Evolutionary conservation across 2,888 invertebrate species (phyloP).

Genomic region (Rhyacophila evoluta): DNA sequence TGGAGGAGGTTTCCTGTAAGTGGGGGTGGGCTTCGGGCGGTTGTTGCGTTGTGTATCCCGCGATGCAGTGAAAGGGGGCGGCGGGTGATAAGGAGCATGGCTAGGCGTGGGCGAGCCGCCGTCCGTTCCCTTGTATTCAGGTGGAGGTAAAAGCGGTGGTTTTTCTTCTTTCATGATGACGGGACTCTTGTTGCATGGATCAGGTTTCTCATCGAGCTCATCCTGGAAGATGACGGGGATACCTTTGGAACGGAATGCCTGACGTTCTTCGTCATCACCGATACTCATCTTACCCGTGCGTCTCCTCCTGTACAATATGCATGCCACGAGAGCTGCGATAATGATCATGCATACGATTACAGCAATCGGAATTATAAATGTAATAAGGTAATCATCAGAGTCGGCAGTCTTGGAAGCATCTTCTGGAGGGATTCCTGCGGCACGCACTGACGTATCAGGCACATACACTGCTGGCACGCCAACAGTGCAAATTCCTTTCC

Average conservation of each 20-base stretch:
- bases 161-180: slow-evolving; percentile 96
- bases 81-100: slow-evolving; percentile 87
- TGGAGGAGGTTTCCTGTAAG: slow-evolving; percentile 95
- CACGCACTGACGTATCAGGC: slow-evolving; percentile 41
- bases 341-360: slow-evolving; percentile 90
- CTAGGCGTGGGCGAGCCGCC: slow-evolving; percentile 57
- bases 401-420: slow-evolving; percentile 61
- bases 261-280: slow-evolving; percentile 83
- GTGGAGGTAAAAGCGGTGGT: slow-evolving; percentile 88
- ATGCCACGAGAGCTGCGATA: slow-evolving; percentile 88
- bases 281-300: slow-evolving; percentile 84
- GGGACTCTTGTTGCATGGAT: slow-evolving; percentile 90
- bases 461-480: slow-evolving; percentile 52
- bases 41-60: slow-evolving; percentile 81
- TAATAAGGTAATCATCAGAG: slow-evolving; percentile 77
- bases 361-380: slow-evolving; percentile 89
- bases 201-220: slow-evolving; percentile 93
- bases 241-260: slow-evolving; percentile 84
- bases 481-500: slow-evolving; percentile 64
- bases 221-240: slow-evolving; percentile 98
- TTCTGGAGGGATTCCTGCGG: slow-evolving; percentile 52
- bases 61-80: slow-evolving; percentile 83
- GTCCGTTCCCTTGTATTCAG: slow-evolving; percentile 74
- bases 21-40: slow-evolving; percentile 87
- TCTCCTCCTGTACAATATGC: slow-evolving; percentile 85